These are phyloP conservation scores for Heliconius hewitsoni DNA, from an alignment of 1,140 invertebrate genomes.

Conservation along the genomic window DNA sequence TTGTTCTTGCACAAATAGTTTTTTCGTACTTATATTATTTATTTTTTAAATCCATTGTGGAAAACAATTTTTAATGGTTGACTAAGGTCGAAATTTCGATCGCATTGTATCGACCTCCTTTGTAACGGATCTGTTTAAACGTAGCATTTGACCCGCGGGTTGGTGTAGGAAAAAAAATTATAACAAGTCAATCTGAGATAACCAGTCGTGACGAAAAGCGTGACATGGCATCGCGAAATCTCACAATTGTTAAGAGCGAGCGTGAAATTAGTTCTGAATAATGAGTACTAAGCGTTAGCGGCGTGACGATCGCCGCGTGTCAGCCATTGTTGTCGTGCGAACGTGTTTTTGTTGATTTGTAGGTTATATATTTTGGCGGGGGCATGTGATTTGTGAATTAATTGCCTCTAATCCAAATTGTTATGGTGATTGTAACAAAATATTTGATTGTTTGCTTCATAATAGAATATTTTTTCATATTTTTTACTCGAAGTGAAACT, in stretches of 20 bases:
- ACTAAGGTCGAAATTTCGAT: slow-evolving; percentile 58
- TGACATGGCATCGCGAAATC: slow-evolving; percentile 69
- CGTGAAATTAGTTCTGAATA: slow-evolving; percentile 72
- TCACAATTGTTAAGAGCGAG: slow-evolving; percentile 70
- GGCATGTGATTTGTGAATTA: slow-evolving; percentile 53
- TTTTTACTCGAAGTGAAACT: slow-evolving; percentile 21
- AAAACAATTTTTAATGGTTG: slow-evolving; percentile 66
- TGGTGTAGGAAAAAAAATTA: slow-evolving; percentile 32
- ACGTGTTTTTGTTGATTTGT: slow-evolving; percentile 72
- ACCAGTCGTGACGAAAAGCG: slow-evolving; percentile 69
- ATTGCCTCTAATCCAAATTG: slow-evolving; percentile 55
- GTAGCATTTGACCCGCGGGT: slow-evolving; percentile 42
- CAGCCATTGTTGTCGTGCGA: slow-evolving; percentile 58
- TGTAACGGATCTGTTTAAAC: slow-evolving; percentile 42
- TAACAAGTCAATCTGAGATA: slow-evolving; percentile 65
- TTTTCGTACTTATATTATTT: slow-evolving; percentile 61
- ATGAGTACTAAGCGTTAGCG: slow-evolving; percentile 62
- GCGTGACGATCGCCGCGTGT: slow-evolving; percentile 66
- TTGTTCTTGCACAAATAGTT: slow-evolving; percentile 80
- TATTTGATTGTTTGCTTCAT: not conserved
- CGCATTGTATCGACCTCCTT: slow-evolving; percentile 43
- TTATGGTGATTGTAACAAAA: slow-evolving; percentile 23
- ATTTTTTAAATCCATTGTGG: slow-evolving; percentile 67
- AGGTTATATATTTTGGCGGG: slow-evolving; percentile 48
- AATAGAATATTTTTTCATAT: not conserved